phyloP scores from a whole-genome alignment of 2,797 vertebrate genomes.

The Jordanella pulchra region DNA sequence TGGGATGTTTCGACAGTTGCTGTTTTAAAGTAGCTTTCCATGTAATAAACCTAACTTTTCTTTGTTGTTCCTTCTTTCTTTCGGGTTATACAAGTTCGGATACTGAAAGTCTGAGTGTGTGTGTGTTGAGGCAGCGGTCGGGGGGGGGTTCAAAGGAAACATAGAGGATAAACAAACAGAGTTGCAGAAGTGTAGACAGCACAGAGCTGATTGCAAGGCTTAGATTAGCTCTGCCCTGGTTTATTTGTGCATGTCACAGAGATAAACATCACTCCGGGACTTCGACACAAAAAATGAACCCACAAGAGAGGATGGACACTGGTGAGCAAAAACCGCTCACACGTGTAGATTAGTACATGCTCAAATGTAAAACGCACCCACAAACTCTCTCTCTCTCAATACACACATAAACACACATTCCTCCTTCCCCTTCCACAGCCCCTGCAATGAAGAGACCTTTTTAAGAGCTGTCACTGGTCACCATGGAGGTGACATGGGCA shows the following conservation, averaged over 20 bases:
- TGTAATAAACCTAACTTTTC: constrained; percentile 6
- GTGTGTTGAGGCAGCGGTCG: constrained; percentile 36
- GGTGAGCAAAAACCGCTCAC: constrained; percentile 45
- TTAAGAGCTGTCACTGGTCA: constrained; percentile 81
- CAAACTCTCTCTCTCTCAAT: constrained; percentile 40
- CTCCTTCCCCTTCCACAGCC: constrained; percentile 67
- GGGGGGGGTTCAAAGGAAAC: constrained; percentile 78
- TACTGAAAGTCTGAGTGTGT: constrained; percentile 46
- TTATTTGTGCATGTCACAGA: constrained; percentile 82
- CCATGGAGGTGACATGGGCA: constrained; percentile 73
- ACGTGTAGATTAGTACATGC: constrained; percentile 42
- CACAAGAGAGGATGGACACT: constrained; percentile 59
- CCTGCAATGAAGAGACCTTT: constrained; percentile 80
- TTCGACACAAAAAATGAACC: constrained; percentile 82
- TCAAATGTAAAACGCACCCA: constrained; percentile 33
- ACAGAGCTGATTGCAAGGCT: constrained; percentile 72
- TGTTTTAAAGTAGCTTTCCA: constrained; percentile 7
- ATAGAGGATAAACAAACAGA: constrained; percentile 79
- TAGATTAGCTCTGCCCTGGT: constrained; percentile 74
- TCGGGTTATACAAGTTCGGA: constrained; percentile 71
- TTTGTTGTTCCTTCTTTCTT: constrained; percentile 21
- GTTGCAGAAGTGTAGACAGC: constrained; percentile 71
- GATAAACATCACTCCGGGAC: constrained; percentile 85
- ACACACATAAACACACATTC: constrained; percentile 54
- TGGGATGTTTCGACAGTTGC: neutral